phyloP scores from a whole-genome alignment of 1,140 invertebrate genomes.

The Lasaia peninsularis region DNA sequence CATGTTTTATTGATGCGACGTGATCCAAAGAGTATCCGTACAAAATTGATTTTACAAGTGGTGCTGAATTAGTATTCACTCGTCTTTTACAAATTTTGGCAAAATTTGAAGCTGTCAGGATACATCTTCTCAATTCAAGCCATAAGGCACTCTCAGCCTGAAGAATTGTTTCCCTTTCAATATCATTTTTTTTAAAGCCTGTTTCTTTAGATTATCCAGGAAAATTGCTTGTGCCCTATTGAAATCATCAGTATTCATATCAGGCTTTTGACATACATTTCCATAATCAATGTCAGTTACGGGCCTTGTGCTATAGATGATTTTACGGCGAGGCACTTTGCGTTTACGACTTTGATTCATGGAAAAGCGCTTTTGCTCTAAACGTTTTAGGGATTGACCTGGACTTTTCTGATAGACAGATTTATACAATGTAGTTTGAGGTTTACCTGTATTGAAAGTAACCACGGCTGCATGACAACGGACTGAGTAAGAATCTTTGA shows the following conservation, averaged over 20 bases:
- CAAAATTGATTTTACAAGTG: neutral
- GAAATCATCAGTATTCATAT: conserved; percentile 16
- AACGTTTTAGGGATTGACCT: conserved; percentile 8
- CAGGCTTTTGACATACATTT: conserved; percentile 14
- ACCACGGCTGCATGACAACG: conserved; percentile 21
- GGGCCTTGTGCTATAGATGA: neutral
- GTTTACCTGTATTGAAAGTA: conserved; percentile 16
- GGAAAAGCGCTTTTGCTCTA: neutral
- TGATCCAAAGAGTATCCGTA: neutral
- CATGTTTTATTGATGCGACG: neutral
- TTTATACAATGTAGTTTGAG: conserved; percentile 12
- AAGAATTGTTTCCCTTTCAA: conserved; percentile 33
- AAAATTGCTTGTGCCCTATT: conserved; percentile 14
- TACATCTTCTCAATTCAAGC: conserved; percentile 32
- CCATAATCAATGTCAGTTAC: conserved; percentile 17
- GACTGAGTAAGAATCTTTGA: conserved; percentile 16
- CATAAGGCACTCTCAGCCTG: conserved; percentile 38
- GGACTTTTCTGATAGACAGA: neutral
- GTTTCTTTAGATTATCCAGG: conserved; percentile 24
- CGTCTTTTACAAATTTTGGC: neutral
- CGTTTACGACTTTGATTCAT: neutral
- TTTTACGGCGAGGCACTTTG: neutral
- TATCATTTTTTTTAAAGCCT: conserved; percentile 17
- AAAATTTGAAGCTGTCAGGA: conserved; percentile 56
- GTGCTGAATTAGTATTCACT: neutral